Evolutionary conservation across 2,797 vertebrate species (phyloP), one percentile per base, ranked within the genome.

Genomic region (Crypturellus tataupa): DNA sequence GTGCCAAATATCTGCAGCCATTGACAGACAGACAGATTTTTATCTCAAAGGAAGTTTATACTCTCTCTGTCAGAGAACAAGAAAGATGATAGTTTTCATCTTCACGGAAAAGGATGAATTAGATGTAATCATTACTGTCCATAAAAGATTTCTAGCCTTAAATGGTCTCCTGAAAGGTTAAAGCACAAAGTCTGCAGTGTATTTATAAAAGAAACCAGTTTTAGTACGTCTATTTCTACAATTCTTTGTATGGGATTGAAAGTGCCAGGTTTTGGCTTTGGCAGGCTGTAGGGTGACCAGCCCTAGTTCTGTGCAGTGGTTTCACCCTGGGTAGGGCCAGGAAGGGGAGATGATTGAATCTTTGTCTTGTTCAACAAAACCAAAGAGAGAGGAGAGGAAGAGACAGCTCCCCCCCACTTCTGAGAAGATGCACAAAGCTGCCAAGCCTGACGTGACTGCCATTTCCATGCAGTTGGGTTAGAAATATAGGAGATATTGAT

Each of bases 21-120:
- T 55, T 89, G 79, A 76, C 31, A 70, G 67, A 35, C 17, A 89
- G 85, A 47, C 56, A 93, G 77, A 89, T 92, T 49, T 87, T 94
- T 95, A 84, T 89, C 93, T 75, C 29, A 55, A 49, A 20, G 85
- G 53, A 87, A 62, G 67, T 91, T 92, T 80, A 62, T 69, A 12
- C 11, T 59, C 37, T 33, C 55, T 69, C 79, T 60, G 17, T 51
- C 47, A 55, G 72, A 83, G 79, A 76, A 68, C 8, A 39, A 62
- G 65, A 75, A 63, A 83, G 76, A 80, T 47, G 76, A 80, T 47
- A 62, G 18, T 65, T 79, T 91, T 75, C 51, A 88, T n/a, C 71
- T 81, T 84, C 70, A 63, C 79, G 42, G 1, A 1, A 88, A 84
- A 84, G 59, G 60, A 84, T 42, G 56, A 82, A 90, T 84, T 84